Base-by-base conservation (phyloP, 1,140 invertebrate species). In the Babylonia areolata region DNA sequence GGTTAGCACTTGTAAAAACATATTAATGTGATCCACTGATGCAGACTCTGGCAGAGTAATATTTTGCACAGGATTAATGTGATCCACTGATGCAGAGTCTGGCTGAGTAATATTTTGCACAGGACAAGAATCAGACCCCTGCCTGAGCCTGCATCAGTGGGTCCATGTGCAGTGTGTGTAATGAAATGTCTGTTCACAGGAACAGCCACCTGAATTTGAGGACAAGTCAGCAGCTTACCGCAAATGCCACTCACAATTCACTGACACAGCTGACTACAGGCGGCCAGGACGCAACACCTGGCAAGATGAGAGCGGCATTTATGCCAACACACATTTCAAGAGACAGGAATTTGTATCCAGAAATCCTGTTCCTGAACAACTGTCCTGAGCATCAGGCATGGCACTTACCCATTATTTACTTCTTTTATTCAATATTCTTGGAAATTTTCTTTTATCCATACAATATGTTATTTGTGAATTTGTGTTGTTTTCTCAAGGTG, bases 211-310 rank as follows among this genome's bases (percentile, higher is more conserved):
- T 82, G 90, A 90, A 46, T 87, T 91, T 77, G 88, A 90, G n/a
- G 93, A 93, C 78, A 85, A 90, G 79, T 91, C 92, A 23, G 35
- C 88, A 31, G 93, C 93, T 0, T 92, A 92, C 87, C 92, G 90
- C 79, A 94, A 92, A 81, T 94, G 93, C 77, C 86, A 92, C 69
- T 94, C 94, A 9, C 94, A 94, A 89, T 94, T 94, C 87, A 94
- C 93, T 12, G 93, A 94, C 86, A 91, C 91, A 1, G 90, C 88
- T n/a, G 93, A 92, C 64, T 91, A 92, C 81, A 75, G 92, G 3
- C 85, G 94, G 9, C 90, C 88, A 39, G 94, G 94, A 12, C 90
- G 92, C 39, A 94, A 94, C 87, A 94, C 93, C 35, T 94, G 94
- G 94, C 90, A 91, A 73, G 94, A 94, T 83, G 94, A 94, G 79